These are phyloP conservation scores for Trissolcus basalis DNA, from an alignment of 1,140 invertebrate species.

Conservation along the genomic window DNA sequence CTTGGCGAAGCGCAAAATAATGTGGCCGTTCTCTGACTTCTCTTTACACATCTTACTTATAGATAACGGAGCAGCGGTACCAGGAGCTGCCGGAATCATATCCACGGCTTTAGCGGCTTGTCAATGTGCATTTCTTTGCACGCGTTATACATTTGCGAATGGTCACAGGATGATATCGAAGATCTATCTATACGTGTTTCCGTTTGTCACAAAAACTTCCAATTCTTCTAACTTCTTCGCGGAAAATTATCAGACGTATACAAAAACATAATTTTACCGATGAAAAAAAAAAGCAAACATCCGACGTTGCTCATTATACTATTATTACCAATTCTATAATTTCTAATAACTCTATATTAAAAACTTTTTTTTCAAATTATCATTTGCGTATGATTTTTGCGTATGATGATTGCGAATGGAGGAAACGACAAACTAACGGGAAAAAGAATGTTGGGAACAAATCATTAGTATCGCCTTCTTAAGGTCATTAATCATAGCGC, in stretches of 20 bases:
- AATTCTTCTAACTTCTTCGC: too few relatives aligned
- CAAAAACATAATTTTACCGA: too few relatives aligned
- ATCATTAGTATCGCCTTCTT: conserved; percentile 6
- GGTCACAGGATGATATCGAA: conserved; percentile 18
- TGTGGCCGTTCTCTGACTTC: conserved; percentile 62
- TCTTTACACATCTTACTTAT: conserved; percentile 61
- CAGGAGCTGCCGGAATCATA: conserved; percentile 55
- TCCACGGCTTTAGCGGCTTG: conserved; percentile 33
- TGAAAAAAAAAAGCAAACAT: too few relatives aligned
- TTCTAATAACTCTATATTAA: too few relatives aligned
- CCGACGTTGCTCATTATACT: too few relatives aligned
- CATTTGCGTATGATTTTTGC: too few relatives aligned
- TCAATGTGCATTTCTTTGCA: conserved; percentile 41
- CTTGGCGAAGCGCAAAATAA: conserved; percentile 69
- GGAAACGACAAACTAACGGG: conserved; percentile 20
- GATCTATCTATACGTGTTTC: conserved; percentile 18
- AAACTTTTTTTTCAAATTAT: too few relatives aligned
- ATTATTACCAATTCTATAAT: too few relatives aligned
- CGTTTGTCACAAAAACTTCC: not conserved
- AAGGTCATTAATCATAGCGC: conserved; percentile 11
- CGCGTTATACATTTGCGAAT: conserved; percentile 33
- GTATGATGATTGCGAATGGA: not conserved
- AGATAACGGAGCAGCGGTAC: conserved; percentile 64
- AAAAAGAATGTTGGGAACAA: conserved; percentile 7
- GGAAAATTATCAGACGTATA: too few relatives aligned